Percentiles rank a stretch among this genome's conserved stretches.
Evolutionary conservation across 2,113 vertebrate genomes (phyloP).

Genomic region (Maylandia zebra): DNA sequence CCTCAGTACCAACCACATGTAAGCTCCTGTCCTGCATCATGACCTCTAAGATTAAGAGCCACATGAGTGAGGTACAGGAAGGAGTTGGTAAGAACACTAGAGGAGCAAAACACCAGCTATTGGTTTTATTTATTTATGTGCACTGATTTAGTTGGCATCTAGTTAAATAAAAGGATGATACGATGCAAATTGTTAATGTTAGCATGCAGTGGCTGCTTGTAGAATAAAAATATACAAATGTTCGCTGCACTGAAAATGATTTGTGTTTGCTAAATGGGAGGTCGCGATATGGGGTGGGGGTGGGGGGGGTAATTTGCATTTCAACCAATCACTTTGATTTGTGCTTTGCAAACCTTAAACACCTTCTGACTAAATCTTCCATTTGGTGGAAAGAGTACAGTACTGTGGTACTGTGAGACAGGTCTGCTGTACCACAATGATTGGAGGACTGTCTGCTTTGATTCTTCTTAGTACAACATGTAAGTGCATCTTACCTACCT

Average conservation of each 20-base stretch:
- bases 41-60: background rate
- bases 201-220: fast-evolving
- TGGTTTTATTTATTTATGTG: background rate
- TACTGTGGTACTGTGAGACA: background rate
- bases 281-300: background rate
- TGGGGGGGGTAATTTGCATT: background rate
- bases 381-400: background rate
- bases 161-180: background rate
- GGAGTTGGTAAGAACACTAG: background rate
- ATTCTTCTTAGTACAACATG: background rate
- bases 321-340: background rate
- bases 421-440: background rate
- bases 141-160: background rate
- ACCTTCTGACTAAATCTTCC: background rate
- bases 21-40: background rate
- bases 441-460: background rate
- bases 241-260: background rate
- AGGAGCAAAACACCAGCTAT: background rate
- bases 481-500: background rate
- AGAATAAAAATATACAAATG: background rate
- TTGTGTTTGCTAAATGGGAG: background rate
- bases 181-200: background rate
- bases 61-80: background rate
- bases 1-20: background rate
- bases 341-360: background rate